Evolutionary conservation across 2,113 vertebrate species (phyloP).

Genomic region (Gadus chalcogrammus): DNA sequence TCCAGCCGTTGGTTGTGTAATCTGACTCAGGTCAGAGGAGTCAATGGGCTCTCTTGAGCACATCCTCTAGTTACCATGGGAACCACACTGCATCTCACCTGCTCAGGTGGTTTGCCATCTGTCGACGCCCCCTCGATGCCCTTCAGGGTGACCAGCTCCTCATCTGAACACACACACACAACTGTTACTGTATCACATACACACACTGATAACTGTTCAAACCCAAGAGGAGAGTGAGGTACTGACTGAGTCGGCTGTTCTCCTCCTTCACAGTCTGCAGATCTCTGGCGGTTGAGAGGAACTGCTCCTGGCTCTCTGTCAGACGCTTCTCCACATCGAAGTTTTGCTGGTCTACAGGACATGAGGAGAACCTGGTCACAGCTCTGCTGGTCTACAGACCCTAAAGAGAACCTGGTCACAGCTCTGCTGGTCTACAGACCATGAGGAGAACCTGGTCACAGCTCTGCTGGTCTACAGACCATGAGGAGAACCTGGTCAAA

Average conservation of each 20-base stretch:
- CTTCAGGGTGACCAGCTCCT: constrained; percentile 79
- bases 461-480: too few species aligned
- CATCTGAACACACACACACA: constrained; percentile 64
- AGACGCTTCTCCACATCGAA: constrained; percentile 92
- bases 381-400: too few species aligned
- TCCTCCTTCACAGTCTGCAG: constrained; percentile 81
- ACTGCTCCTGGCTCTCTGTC: constrained; percentile 87
- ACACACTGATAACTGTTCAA: too few species aligned
- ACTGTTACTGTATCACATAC: too few species aligned
- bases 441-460: too few species aligned
- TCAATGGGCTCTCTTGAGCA: too few species aligned
- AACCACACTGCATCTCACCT: constrained; percentile 72
- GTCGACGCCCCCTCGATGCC: constrained; percentile 82
- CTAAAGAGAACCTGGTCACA: too few species aligned
- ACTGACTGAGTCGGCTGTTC: constrained; percentile 85
- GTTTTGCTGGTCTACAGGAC: constrained; percentile 86
- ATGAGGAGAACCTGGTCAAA: too few species aligned
- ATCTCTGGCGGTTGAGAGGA: constrained; percentile 82
- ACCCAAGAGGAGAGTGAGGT: background rate
- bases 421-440: too few species aligned
- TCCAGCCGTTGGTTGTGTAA: background rate
- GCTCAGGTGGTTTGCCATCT: constrained; percentile 74
- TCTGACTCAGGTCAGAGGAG: background rate
- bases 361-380: background rate
- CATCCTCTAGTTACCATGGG: background rate